These are phyloP conservation scores for Drosophila tripunctata DNA, from an alignment of 2,888 invertebrate species.

Conservation along the genomic window DNA sequence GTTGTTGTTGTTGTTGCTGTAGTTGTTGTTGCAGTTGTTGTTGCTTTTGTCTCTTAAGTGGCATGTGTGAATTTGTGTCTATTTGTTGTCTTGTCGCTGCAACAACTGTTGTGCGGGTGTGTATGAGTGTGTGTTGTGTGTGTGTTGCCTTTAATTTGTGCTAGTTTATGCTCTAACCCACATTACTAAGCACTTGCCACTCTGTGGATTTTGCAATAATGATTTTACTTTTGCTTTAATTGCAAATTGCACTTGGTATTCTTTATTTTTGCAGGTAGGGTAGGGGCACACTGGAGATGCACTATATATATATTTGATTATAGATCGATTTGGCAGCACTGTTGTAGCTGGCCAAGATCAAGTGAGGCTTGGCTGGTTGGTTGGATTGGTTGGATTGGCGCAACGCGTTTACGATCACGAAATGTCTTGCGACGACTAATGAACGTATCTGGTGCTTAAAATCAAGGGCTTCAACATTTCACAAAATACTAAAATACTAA, in stretches of 20 bases:
- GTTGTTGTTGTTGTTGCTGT: constrained; percentile 28
- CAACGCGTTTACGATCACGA: constrained; percentile 80
- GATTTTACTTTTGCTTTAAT: constrained; percentile 42
- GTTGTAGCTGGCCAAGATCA: constrained; percentile 37
- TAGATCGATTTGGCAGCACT: constrained; percentile 24
- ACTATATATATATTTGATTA: background rate
- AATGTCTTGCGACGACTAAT: constrained; percentile 81
- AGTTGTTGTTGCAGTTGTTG: constrained; percentile 28
- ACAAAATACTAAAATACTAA: constrained; percentile 59
- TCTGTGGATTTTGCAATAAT: constrained; percentile 55
- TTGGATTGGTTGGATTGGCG: constrained; percentile 40
- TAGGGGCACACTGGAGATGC: constrained; percentile 1
- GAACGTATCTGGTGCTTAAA: constrained; percentile 80
- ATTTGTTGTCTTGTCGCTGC: constrained; percentile 49
- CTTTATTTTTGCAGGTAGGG: background rate
- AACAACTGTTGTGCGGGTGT: constrained; percentile 58
- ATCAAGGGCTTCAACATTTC: constrained; percentile 83
- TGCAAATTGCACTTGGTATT: background rate
- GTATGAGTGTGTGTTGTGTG: constrained; percentile 16
- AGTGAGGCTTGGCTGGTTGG: constrained; percentile 38
- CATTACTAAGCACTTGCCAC: constrained; percentile 56
- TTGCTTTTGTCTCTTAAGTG: constrained; percentile 51
- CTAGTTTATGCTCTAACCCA: constrained; percentile 70
- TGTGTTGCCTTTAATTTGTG: constrained; percentile 49
- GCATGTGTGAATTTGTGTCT: constrained; percentile 75